These are phyloP conservation scores for Lateolabrax maculatus DNA, from an alignment of 2,797 vertebrate species.

Conservation along the genomic window DNA sequence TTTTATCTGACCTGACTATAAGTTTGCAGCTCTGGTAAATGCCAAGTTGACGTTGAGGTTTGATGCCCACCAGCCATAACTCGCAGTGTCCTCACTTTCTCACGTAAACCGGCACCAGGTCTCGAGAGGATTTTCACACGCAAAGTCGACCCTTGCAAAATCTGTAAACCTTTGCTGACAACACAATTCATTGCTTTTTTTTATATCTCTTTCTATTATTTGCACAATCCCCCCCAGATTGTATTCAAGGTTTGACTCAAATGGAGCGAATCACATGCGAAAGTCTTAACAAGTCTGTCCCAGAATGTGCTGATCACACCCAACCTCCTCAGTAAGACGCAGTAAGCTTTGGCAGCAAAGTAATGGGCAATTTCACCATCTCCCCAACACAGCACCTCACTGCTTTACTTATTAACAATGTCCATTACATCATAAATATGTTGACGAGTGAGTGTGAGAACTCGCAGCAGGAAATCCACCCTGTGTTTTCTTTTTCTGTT, in stretches of 20 bases:
- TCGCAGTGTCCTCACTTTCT: too few relatives aligned
- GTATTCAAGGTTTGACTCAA: background rate
- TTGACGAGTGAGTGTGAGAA: conserved; percentile 70
- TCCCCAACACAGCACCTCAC: conserved; percentile 8
- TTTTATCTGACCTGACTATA: background rate
- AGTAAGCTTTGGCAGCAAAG: conserved; percentile 31
- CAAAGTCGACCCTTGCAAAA: background rate
- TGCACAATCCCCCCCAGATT: background rate
- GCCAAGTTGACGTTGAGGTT: background rate
- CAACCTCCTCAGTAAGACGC: conserved; percentile 18
- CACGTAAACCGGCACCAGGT: too few relatives aligned
- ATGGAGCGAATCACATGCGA: conserved; percentile 13
- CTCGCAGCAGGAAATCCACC: conserved; percentile 54
- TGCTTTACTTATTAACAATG: conserved; percentile 15
- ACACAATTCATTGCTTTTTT: background rate
- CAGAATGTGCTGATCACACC: conserved; percentile 41
- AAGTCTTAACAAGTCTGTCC: conserved; percentile 15
- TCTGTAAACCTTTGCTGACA: background rate
- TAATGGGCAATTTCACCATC: conserved; percentile 22
- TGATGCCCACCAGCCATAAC: background rate
- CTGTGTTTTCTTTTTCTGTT: conserved; percentile 30
- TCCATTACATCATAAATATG: conserved; percentile 50
- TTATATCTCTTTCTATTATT: background rate
- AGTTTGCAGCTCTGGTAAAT: too few relatives aligned
- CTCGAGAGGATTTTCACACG: background rate